Percentiles rank a stretch among this genome's conserved stretches.
Evolutionary conservation across 1,140 invertebrate species (phyloP).

Genomic region (Ips nitidus): DNA sequence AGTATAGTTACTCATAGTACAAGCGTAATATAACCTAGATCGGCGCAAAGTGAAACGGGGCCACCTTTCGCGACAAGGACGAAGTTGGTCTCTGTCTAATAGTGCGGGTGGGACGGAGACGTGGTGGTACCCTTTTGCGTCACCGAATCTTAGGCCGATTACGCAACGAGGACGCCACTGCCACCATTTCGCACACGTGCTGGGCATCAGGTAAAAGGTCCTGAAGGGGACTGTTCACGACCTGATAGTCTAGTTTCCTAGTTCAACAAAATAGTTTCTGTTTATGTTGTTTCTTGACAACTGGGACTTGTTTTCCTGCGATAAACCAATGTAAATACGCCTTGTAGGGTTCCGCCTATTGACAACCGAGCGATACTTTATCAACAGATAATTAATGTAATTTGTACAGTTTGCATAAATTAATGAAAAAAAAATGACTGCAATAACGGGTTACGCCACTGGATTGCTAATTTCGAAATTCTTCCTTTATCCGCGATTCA

Average conservation of each 20-base stretch:
- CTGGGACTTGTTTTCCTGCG: background rate
- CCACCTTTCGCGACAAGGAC: conserved; percentile 12
- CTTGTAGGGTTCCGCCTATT: too few relatives aligned
- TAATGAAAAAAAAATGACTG: too few relatives aligned
- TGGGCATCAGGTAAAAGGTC: background rate
- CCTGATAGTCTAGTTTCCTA: background rate
- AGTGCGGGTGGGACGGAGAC: background rate
- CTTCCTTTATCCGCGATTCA: too few relatives aligned
- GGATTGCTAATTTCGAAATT: too few relatives aligned
- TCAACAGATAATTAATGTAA: too few relatives aligned
- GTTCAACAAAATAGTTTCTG: background rate
- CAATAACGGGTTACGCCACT: too few relatives aligned
- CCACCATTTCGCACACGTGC: background rate
- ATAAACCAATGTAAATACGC: too few relatives aligned
- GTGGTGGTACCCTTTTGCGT: conserved; percentile 1
- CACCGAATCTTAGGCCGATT: background rate
- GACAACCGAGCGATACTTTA: too few relatives aligned
- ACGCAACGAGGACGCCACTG: background rate
- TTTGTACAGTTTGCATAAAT: too few relatives aligned
- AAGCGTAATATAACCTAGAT: conserved; percentile 4
- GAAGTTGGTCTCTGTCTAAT: conserved; percentile 3
- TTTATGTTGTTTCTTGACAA: background rate
- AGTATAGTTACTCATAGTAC: too few relatives aligned
- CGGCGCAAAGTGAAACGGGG: conserved; percentile 9
- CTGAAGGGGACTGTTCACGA: background rate